phyloP scores from a whole-genome alignment of 2,888 invertebrate species.

The Tanypteryx hageni region DNA sequence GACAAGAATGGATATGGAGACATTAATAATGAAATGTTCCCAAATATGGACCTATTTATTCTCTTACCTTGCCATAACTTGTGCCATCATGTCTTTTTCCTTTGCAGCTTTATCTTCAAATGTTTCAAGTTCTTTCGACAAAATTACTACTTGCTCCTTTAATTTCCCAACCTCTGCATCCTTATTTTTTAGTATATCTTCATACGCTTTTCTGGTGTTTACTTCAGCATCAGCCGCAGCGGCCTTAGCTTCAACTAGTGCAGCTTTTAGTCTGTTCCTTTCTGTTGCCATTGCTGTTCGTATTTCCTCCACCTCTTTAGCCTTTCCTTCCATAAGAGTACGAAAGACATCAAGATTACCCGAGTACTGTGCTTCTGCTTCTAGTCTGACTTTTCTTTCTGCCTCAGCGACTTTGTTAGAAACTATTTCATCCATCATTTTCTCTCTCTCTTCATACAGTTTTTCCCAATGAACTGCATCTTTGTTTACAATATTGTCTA shows the following conservation, averaged over 20 bases:
- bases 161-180: not conserved
- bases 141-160: not conserved
- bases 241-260: constrained; percentile 20
- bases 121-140: constrained; percentile 30
- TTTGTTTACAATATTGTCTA: not conserved
- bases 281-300: constrained; percentile 35
- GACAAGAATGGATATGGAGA: no score
- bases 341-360: constrained; percentile 43
- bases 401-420: not conserved
- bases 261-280: constrained; percentile 24
- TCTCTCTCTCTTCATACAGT: not conserved
- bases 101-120: not conserved
- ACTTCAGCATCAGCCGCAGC: constrained; percentile 14
- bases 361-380: constrained; percentile 32
- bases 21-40: not conserved
- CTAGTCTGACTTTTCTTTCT: constrained; percentile 16
- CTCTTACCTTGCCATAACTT: constrained; percentile 34
- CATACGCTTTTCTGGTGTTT: constrained; percentile 18
- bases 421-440: not conserved
- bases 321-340: constrained; percentile 34
- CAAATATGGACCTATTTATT: not conserved
- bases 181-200: constrained; percentile 12
- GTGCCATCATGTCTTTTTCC: constrained; percentile 35
- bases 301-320: constrained; percentile 49
- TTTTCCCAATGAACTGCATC: constrained; percentile 20